A percentile compares a stretch with the other conserved stretches of the same genome.
Conservation (phyloP, 1,140 invertebrate genomes). For the Anoplolepis gracilipes region DNA sequence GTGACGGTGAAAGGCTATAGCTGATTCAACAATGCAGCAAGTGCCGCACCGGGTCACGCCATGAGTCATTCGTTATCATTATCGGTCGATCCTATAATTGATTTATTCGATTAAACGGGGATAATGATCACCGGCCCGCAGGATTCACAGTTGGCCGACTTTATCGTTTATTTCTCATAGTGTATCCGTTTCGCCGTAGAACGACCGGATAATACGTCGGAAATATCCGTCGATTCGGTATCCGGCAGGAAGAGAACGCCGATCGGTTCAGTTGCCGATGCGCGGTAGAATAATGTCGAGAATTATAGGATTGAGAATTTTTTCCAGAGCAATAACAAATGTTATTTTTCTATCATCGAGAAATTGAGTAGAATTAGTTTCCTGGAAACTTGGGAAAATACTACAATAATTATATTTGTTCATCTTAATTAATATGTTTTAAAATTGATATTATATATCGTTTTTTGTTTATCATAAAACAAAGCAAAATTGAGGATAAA, state of each 20-base stretch:
- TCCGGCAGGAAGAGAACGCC: slow-evolving; percentile 33
- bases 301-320: slow-evolving; percentile 32
- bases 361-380: not conserved
- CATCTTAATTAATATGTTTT: not conserved
- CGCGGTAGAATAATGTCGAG: slow-evolving; percentile 8
- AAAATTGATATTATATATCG: not conserved
- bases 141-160: slow-evolving; percentile 69
- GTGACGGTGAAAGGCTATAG: slow-evolving; percentile 51
- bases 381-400: not conserved
- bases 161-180: slow-evolving; percentile 78
- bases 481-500: not conserved
- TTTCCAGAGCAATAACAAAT: not conserved
- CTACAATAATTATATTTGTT: not conserved
- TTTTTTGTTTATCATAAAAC: not conserved
- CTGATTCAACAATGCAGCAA: slow-evolving; percentile 40
- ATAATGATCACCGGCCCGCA: slow-evolving; percentile 70
- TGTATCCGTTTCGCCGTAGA: slow-evolving; percentile 30
- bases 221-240: slow-evolving; percentile 49
- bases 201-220: slow-evolving; percentile 47
- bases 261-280: slow-evolving; percentile 38
- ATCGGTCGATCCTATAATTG: slow-evolving; percentile 79
- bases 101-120: slow-evolving; percentile 80
- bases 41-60: slow-evolving; percentile 8
- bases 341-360: slow-evolving; percentile 1
- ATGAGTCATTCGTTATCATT: slow-evolving; percentile 79